These are phyloP conservation scores for Sula dactylatra DNA, from an alignment of 2,113 vertebrate genomes.

Conservation along the genomic window DNA sequence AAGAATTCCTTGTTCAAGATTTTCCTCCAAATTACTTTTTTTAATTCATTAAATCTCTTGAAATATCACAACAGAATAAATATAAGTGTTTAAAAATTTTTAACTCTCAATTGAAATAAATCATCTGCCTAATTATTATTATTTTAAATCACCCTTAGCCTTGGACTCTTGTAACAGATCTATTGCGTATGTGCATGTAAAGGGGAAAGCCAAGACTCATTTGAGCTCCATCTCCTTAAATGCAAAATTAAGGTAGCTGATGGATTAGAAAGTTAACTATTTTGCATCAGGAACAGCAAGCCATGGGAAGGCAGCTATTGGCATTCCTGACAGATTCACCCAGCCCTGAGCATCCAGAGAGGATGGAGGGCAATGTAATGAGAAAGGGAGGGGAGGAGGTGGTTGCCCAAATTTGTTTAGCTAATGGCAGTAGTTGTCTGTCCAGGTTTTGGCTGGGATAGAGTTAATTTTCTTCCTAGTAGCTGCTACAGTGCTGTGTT, in stretches of 20 bases:
- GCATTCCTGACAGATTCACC: not conserved
- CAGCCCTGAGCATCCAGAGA: not conserved
- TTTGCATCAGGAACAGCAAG: not conserved
- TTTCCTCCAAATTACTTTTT: not conserved
- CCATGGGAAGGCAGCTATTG: not conserved
- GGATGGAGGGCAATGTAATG: not conserved
- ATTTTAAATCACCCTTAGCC: not conserved
- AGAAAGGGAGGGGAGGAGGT: not conserved
- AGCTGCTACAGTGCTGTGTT: too few relatives aligned
- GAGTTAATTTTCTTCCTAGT: too few relatives aligned
- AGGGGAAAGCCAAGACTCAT: not conserved
- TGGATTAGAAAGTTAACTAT: not conserved
- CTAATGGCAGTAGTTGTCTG: not conserved
- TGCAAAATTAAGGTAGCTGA: not conserved
- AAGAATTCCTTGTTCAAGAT: not conserved
- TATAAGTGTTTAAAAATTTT: not conserved
- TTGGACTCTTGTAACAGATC: not conserved
- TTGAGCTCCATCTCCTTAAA: not conserved
- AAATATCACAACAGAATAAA: not conserved
- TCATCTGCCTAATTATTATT: not conserved
- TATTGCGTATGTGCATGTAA: rapidly evolving
- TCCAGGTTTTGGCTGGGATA: too few relatives aligned
- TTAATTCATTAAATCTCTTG: not conserved
- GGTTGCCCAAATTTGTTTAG: not conserved
- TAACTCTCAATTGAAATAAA: not conserved